phyloP scores from a whole-genome alignment of 92 coral and sea anemone species.

The Meandrina meandrites region DNA sequence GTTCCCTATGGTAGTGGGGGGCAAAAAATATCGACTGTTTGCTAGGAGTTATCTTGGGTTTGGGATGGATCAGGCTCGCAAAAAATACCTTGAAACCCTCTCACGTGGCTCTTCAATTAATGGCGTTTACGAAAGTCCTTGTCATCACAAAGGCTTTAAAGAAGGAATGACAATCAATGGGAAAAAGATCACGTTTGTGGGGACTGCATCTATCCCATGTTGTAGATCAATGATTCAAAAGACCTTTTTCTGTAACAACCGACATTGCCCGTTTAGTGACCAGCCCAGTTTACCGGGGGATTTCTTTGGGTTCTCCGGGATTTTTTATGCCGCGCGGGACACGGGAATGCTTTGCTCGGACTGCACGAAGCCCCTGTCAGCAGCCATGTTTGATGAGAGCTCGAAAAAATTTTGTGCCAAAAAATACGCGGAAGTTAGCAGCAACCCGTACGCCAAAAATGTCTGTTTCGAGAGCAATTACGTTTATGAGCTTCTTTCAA shows the following conservation, averaged over 20 bases:
- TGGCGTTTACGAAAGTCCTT: slow-evolving; percentile 28
- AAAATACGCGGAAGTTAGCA: slow-evolving; percentile 7
- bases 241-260: slow-evolving; percentile 32
- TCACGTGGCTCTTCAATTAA: neutral
- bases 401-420: slow-evolving; percentile 29
- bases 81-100: neutral
- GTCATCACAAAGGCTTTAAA: slow-evolving; percentile 30
- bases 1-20: neutral
- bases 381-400: slow-evolving; percentile 26
- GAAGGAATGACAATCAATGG: slow-evolving; percentile 5
- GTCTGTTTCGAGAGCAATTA: slow-evolving; percentile 34
- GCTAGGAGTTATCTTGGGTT: slow-evolving; percentile 44
- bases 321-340: slow-evolving; percentile 13
- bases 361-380: slow-evolving; percentile 9
- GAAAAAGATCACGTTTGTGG: slow-evolving; percentile 1
- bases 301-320: slow-evolving; percentile 44
- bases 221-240: slow-evolving; percentile 27
- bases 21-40: slow-evolving; percentile 13
- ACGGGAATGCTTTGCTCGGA: slow-evolving; percentile 18
- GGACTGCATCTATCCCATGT: slow-evolving; percentile 14
- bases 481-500: slow-evolving; percentile 29
- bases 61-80: slow-evolving; percentile 27
- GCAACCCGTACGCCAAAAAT: slow-evolving; percentile 28
- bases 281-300: slow-evolving; percentile 28
- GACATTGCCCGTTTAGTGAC: slow-evolving; percentile 24